Conservation (phyloP, 30 jellyfish, hydroid and myxozoan species). For the Aurelia sp. region DNA sequence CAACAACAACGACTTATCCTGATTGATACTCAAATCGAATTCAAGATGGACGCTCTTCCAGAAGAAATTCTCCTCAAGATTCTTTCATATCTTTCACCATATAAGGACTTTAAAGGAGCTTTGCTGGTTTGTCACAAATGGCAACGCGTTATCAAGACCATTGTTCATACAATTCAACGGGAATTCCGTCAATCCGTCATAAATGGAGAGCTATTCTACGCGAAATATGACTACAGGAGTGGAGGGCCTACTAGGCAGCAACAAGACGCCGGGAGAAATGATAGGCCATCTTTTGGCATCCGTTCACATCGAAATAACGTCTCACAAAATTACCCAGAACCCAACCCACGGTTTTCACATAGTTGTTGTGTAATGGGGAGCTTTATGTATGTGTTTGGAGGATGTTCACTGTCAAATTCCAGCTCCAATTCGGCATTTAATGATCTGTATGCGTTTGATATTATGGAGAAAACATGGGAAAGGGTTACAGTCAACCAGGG, state of each 20-base stretch:
- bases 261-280: neutral
- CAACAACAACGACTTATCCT: constrained; percentile 14
- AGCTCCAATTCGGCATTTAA: constrained; percentile 73
- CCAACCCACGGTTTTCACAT: constrained; percentile 90
- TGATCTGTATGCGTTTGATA: constrained; percentile 79
- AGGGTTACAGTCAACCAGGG: constrained; percentile 73
- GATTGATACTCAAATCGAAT: neutral
- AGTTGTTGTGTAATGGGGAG: constrained; percentile 65
- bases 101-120: constrained; percentile 65
- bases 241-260: constrained; percentile 29
- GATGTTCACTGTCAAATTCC: constrained; percentile 78
- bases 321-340: constrained; percentile 35
- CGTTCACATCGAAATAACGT: constrained; percentile 40
- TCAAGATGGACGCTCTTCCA: constrained; percentile 73
- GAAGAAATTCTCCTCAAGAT: constrained; percentile 80
- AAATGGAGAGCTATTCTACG: constrained; percentile 45
- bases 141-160: constrained; percentile 69
- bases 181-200: constrained; percentile 47
- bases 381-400: constrained; percentile 82
- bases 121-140: constrained; percentile 82
- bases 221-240: constrained; percentile 25
- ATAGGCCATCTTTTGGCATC: constrained; percentile 8
- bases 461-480: constrained; percentile 70
- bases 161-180: constrained; percentile 18
- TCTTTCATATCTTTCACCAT: constrained; percentile 83